Evolutionary conservation across 1,140 invertebrate species (phyloP).

Genomic region (Fopius arisanus): DNA sequence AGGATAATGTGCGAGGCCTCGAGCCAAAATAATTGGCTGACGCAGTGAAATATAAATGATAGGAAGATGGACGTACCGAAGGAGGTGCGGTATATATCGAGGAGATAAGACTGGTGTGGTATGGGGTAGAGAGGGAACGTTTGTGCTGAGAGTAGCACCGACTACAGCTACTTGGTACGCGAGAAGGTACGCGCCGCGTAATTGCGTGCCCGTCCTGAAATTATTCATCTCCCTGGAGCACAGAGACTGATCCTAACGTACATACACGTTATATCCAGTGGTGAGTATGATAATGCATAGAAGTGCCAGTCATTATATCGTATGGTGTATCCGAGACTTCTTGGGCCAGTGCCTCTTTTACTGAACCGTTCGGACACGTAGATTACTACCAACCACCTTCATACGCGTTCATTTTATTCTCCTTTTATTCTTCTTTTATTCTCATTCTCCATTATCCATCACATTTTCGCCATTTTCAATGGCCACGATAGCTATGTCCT

Average conservation of each 20-base stretch:
- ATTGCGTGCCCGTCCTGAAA: conserved; percentile 64
- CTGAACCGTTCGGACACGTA: background rate
- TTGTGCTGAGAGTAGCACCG: conserved; percentile 24
- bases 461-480: background rate
- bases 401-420: conserved; percentile 7
- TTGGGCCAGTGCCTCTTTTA: conserved; percentile 14
- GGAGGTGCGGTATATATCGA: background rate
- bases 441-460: background rate
- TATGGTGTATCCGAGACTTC: conserved; percentile 10
- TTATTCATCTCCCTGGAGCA: conserved; percentile 59
- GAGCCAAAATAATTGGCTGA: conserved; percentile 15
- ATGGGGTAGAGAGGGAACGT: background rate
- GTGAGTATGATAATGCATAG: conserved; percentile 57
- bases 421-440: background rate
- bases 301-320: conserved; percentile 63
- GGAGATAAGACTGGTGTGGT: background rate
- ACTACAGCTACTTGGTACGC: conserved; percentile 61
- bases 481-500: background rate
- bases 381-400: conserved; percentile 8
- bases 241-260: conserved; percentile 13
- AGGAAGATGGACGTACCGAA: conserved; percentile 10
- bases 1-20: background rate
- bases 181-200: conserved; percentile 61
- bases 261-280: background rate
- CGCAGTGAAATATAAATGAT: conserved; percentile 30